phyloP scores from a whole-genome alignment of 2,888 invertebrate genomes.

The Lamellibrachia columna region DNA sequence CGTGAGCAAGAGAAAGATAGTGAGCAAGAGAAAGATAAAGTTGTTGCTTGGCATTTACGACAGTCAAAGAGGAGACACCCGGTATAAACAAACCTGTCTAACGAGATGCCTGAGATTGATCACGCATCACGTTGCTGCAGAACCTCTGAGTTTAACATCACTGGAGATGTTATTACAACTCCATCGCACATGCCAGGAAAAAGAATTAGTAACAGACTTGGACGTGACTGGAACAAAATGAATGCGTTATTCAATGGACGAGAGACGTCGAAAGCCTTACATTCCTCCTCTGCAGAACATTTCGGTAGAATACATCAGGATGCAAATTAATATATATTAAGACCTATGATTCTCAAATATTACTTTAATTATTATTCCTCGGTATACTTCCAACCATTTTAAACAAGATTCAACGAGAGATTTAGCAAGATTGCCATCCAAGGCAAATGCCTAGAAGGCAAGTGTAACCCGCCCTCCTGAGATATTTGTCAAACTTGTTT shows the following conservation, averaged over 20 bases:
- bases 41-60: too few relatives aligned
- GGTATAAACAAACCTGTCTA: not conserved
- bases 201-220: not conserved
- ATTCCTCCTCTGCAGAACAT: not conserved
- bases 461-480: too few relatives aligned
- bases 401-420: too few relatives aligned
- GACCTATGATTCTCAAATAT: not conserved
- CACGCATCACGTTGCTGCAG: not conserved
- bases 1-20: not conserved
- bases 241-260: not conserved
- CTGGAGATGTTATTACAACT: not conserved
- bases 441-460: too few relatives aligned
- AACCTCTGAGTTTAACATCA: not conserved
- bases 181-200: not conserved
- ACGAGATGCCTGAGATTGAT: not conserved
- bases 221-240: constrained; percentile 8
- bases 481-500: too few relatives aligned
- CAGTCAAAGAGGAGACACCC: not conserved
- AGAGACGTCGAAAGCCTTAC: not conserved
- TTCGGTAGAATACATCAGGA: not conserved
- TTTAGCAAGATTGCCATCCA: too few relatives aligned
- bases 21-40: not conserved
- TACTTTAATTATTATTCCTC: not conserved
- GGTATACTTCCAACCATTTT: too few relatives aligned
- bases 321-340: not conserved